These are phyloP conservation scores for Trichoplusia ni DNA, from an alignment of 1,140 invertebrate species.

Conservation along the genomic window DNA sequence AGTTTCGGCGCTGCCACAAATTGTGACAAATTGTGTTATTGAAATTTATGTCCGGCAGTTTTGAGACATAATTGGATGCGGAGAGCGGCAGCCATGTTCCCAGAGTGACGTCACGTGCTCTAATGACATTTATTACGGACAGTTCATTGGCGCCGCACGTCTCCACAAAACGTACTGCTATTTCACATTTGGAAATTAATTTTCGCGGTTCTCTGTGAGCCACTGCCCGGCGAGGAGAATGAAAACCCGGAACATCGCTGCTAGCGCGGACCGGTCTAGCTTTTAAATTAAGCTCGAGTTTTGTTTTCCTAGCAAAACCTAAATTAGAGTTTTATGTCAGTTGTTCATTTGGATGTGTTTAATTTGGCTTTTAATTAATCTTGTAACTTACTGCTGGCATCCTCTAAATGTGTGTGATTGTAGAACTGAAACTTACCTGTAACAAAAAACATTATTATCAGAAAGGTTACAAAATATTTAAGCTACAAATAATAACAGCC, in stretches of 20 bases:
- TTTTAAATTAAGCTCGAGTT: conserved; percentile 13
- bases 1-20: conserved; percentile 52
- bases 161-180: conserved; percentile 49
- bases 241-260: conserved; percentile 1
- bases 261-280: not conserved
- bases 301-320: conserved; percentile 12
- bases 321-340: conserved; percentile 4
- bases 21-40: conserved; percentile 72
- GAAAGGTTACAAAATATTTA: too few relatives aligned
- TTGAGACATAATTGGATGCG: conserved; percentile 74
- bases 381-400: conserved; percentile 1
- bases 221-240: conserved; percentile 7
- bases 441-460: conserved; percentile 39
- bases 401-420: not conserved
- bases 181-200: conserved; percentile 62
- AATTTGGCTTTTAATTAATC: conserved; percentile 14
- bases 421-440: conserved; percentile 43
- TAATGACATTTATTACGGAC: conserved; percentile 74
- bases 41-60: conserved; percentile 72
- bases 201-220: conserved; percentile 47
- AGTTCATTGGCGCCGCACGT: conserved; percentile 62
- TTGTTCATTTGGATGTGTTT: conserved; percentile 4
- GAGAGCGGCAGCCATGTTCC: conserved; percentile 60
- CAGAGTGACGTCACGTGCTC: conserved; percentile 65
- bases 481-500: too few relatives aligned